Base-by-base conservation (phyloP, 2,797 vertebrate species). In the Podarcis siculus region DNA sequence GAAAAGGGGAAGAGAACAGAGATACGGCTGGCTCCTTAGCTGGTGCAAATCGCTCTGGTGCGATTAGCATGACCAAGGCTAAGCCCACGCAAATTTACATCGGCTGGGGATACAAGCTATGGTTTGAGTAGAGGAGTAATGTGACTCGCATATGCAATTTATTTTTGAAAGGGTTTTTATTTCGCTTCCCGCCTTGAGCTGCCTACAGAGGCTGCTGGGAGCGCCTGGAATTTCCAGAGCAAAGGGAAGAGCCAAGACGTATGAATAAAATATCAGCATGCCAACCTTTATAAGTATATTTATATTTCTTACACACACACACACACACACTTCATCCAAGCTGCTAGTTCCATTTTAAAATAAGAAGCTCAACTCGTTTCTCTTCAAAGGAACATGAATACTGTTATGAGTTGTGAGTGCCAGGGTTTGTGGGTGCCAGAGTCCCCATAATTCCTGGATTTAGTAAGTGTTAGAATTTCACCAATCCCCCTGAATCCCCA, bases 201-300 rank as follows among this genome's bases (percentile, higher is more conserved):
- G 93, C 93, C 91, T 94, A 82, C 71, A 77, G 78, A 61, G 75
- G 86, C 78, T 71, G 87, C 91, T 93, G 88, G 91, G 89, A 92
- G 94, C 89, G 93, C 93, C 92, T 93, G 95, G 93, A 95, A 95
- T 95, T 95, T 95, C 95, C 93, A 92, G 90, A 90, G 92, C 93
- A 92, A 92, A 88, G 90, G 89, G 93, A 95, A 92, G 91, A 93
- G 92, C 93, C 91, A 90, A 95, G 90, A 92, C 93, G 90, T 91
- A 96, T 95, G 95, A 95, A 96, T 96, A 95, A 95, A 96, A 95
- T 94, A 95, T 96, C 88, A 94, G 88, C 89, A 71, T 90, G 91
- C 93, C 94, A 93, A 92, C 91, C 94, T 93, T 94, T 93, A 30
- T 71, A 32, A 21, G 9, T 1, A 66, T 15, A 13, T 37, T 10